Evolutionary conservation across 2,113 vertebrate genomes (phyloP), one percentile per base, ranked within the genome.

Genomic region (Semnornis frantzii): DNA sequence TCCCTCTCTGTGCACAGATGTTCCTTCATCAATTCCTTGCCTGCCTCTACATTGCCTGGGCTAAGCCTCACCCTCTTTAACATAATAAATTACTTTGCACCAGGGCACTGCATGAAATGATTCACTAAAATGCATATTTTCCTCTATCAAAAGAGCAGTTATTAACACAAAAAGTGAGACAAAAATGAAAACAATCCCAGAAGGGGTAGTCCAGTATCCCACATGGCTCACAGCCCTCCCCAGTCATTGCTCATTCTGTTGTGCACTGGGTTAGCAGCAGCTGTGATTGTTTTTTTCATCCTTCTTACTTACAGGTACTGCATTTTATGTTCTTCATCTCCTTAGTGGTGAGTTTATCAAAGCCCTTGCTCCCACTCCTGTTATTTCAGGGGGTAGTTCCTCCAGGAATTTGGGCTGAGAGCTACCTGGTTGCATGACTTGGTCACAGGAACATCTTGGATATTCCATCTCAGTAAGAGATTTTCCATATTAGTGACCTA

Each of bases 161-260:
- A 46, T 25, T 54, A 64, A 44, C 48, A 84, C 4, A 54, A 30
- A 25, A 80, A 68, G 4, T 14, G 30, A 83, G 54, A 55, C 14
- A 57, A 77, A 80, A 90, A 37, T 11, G 44, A 42, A 68, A 75
- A 7, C 8, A 34, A 33, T 18, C 52, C 57, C 52, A 19, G 59
- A 20, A 14, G 18, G n/a, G n/a, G 4, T 2, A 31, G 10, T 28
- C 24, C 0, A 0, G 10, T 37, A 37, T 42, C 15, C 17, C 10
- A 8, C 9, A 24, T 0, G 0, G 75, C 82, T 87, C 37, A 66
- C 39, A 80, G 31, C 48, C 37, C 72, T 88, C 16, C 9, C 15
- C 20, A 48, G 34, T 15, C 66, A 70, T 71, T 57, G 7, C 28
- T 88, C 11, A 8, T 19, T 70, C 14, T 60, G 50, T 74, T 48